These are phyloP conservation scores for Lophotriccus pileatus DNA, from an alignment of 2,797 vertebrate species.

Conservation along the genomic window DNA sequence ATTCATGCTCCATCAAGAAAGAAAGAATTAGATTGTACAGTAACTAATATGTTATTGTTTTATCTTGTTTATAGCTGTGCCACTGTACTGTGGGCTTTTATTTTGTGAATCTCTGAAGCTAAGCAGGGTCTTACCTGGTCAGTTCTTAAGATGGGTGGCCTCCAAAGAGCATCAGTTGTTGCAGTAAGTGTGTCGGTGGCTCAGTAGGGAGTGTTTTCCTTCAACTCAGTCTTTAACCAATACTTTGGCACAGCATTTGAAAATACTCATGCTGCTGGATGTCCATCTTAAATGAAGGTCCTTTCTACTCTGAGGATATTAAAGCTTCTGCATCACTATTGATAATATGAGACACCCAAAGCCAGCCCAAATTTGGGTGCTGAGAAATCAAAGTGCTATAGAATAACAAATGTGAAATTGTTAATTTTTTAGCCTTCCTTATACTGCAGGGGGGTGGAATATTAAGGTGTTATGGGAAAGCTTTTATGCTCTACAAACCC, in stretches of 20 bases:
- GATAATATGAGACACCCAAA: neutral
- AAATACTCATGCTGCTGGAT: constrained; percentile 12
- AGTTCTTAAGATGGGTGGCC: constrained; percentile 50
- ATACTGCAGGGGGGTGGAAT: neutral
- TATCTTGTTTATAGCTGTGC: constrained; percentile 58
- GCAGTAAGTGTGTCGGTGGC: constrained; percentile 47
- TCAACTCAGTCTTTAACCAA: neutral
- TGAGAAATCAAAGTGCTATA: neutral
- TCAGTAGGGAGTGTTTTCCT: constrained; percentile 10
- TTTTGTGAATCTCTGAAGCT: constrained; percentile 57
- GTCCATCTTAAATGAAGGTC: constrained; percentile 42
- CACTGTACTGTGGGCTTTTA: constrained; percentile 57
- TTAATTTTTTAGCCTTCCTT: neutral
- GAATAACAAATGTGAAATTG: neutral
- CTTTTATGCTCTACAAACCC: neutral
- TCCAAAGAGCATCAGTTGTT: constrained; percentile 56
- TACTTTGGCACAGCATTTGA: constrained; percentile 24
- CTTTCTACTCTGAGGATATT: constrained; percentile 67
- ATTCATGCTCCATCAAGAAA: neutral
- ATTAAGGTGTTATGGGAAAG: neutral
- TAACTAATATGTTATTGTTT: constrained; percentile 56
- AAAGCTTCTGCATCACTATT: constrained; percentile 24
- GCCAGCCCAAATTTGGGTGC: neutral
- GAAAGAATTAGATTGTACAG: neutral
- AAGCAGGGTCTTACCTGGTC: constrained; percentile 62